Conservation (phyloP, 2,797 vertebrate genomes). For the Peromyscus melanophrys region DNA sequence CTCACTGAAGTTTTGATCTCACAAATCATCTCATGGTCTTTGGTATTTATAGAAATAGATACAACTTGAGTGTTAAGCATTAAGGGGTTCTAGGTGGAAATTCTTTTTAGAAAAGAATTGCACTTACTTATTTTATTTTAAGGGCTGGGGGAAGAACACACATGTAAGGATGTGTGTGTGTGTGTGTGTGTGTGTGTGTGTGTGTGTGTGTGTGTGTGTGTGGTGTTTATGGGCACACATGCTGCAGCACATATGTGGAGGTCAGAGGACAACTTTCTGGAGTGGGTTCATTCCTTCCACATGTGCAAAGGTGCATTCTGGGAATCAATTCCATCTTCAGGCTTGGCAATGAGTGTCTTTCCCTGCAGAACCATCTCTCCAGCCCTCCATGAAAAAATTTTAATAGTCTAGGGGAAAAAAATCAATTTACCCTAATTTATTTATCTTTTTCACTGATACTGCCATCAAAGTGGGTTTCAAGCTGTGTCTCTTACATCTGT, state of each 20-base stretch:
- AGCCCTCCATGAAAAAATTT: background rate
- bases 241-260: background rate
- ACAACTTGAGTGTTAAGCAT: background rate
- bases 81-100: background rate
- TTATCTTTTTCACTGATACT: background rate
- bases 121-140: background rate
- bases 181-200: background rate
- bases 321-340: background rate
- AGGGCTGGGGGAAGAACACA: background rate
- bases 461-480: background rate
- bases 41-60: background rate
- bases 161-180: background rate
- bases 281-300: background rate
- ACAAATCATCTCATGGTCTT: background rate
- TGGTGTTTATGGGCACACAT: background rate
- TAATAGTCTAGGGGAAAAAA: background rate
- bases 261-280: background rate
- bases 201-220: background rate
- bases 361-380: background rate
- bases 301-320: background rate
- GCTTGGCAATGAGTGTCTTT: background rate
- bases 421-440: background rate
- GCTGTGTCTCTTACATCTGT: background rate
- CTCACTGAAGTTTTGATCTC: conserved; percentile 59
- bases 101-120: background rate